Evolutionary conservation across 2,797 vertebrate genomes (phyloP).

Genomic region (Lerista edwardsae): DNA sequence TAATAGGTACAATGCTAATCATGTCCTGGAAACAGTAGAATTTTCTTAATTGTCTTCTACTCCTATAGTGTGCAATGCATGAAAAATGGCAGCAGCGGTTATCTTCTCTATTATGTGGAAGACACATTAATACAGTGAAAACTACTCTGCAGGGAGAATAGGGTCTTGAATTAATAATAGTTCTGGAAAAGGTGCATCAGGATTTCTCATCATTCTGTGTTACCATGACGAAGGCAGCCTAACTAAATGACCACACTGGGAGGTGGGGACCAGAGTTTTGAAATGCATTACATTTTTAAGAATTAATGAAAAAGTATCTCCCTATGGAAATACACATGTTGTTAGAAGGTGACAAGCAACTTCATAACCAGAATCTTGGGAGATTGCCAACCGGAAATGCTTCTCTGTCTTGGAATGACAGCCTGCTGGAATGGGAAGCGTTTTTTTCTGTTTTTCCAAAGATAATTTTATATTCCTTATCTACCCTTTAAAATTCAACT

Average conservation of each 20-base stretch:
- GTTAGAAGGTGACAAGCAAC: conserved; percentile 60
- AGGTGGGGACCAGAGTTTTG: conserved; percentile 55
- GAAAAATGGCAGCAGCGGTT: background rate
- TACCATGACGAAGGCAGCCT: conserved; percentile 49
- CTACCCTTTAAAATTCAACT: conserved; percentile 44
- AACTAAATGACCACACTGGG: conserved; percentile 57
- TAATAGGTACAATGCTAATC: background rate
- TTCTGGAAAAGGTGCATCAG: conserved; percentile 39
- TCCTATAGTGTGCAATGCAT: background rate
- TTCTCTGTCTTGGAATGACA: conserved; percentile 43
- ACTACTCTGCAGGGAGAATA: background rate
- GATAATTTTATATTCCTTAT: conserved; percentile 29
- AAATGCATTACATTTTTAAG: conserved; percentile 62
- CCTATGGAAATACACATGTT: conserved; percentile 53
- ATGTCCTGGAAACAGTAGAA: background rate
- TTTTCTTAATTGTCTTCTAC: background rate
- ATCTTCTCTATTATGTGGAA: background rate
- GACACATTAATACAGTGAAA: conserved; percentile 11
- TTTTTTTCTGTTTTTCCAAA: conserved; percentile 27
- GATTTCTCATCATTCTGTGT: background rate
- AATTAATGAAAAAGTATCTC: conserved; percentile 67
- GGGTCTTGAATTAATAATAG: conserved; percentile 43
- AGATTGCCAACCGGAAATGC: conserved; percentile 61
- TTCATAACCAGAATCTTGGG: conserved; percentile 65
- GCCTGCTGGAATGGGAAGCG: conserved; percentile 36